Base-by-base conservation (phyloP, 1,140 invertebrate species). In the Aphelenchoides besseyi region DNA sequence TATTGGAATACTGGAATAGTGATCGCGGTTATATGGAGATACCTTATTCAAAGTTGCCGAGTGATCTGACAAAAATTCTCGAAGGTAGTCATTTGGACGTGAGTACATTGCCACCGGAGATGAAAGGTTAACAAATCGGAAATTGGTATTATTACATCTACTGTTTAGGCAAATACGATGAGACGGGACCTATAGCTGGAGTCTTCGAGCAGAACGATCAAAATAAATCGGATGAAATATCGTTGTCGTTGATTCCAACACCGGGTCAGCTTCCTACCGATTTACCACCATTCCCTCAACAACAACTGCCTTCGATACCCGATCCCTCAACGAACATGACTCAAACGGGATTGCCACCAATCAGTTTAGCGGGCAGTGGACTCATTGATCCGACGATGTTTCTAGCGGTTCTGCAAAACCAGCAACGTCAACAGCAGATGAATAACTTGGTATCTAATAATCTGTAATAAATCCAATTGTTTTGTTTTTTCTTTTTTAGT, bases 1-100 rank as follows among this genome's bases (percentile, higher is more conserved):
- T 78, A 36, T 70, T 71, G 68, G 68, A 73, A 18, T 77, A 79
- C 35, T 78, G 76, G 76, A 69, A 78, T 52, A 8, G n/a, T 1
- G 68, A 79, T 0, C 59, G 36, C 9, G 76, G 76, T 0, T 76
- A 57, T 70, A 53, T 62, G 30, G 53, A 79, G 48, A 78, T 78
- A 26, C 76, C 76, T 8, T 68, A 59, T 55, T 18, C 32, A 28
- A 81, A 68, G 16, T 66, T 78, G 35, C 76, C 76, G 26, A 53
- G 68, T 30, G 57, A 53, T 9, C 53, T 78, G 57, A 72, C 66
- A 33, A 16, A n/a, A 52, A 63, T 78, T 37, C 37, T 78, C 37
- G 78, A 75, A 9, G 78, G 78, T 12, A 69, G 41, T 35, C 78
- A 37, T 62, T 18, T 80, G 37, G 76, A 78, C 9, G 16, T 76